Conservation (phyloP, 2,888 invertebrate species). For the Sinelater perroti region DNA sequence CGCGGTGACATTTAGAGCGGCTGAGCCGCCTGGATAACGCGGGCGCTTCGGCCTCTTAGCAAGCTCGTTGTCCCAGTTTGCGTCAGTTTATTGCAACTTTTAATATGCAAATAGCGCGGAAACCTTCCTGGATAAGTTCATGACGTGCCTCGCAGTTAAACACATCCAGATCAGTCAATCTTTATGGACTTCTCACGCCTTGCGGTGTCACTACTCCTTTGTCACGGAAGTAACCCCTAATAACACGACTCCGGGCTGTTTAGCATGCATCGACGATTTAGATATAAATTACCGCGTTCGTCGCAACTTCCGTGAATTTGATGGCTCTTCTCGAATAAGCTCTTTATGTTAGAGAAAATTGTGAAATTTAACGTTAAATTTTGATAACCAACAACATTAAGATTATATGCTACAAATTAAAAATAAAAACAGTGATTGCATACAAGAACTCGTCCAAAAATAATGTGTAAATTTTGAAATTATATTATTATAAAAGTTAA, state of each 20-base stretch:
- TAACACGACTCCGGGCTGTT: slow-evolving; percentile 30
- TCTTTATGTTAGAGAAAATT: no score
- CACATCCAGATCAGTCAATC: slow-evolving; percentile 39
- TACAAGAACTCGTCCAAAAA: no score
- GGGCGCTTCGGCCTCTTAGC: slow-evolving; percentile 3
- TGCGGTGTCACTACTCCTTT: slow-evolving; percentile 32
- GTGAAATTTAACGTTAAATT: no score
- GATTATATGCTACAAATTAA: no score
- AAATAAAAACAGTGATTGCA: no score
- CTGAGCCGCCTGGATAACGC: no score
- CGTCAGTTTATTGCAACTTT: slow-evolving; percentile 27
- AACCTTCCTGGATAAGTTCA: slow-evolving; percentile 32
- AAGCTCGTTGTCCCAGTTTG: slow-evolving; percentile 20
- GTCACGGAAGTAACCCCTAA: slow-evolving; percentile 36
- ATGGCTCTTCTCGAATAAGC: no score
- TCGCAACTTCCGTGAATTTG: slow-evolving; percentile 6
- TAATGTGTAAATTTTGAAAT: no score
- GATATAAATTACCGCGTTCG: slow-evolving; percentile 17
- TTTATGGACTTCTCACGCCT: slow-evolving; percentile 40
- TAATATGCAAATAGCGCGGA: slow-evolving; percentile 34
- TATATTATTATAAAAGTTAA: no score
- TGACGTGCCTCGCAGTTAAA: slow-evolving; percentile 29
- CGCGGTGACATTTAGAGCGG: no score
- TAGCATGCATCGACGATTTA: slow-evolving; percentile 23
- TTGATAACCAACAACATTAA: no score